Evolutionary conservation across 2,113 vertebrate species (phyloP).

Genomic region (Pelmatolapia mariae): DNA sequence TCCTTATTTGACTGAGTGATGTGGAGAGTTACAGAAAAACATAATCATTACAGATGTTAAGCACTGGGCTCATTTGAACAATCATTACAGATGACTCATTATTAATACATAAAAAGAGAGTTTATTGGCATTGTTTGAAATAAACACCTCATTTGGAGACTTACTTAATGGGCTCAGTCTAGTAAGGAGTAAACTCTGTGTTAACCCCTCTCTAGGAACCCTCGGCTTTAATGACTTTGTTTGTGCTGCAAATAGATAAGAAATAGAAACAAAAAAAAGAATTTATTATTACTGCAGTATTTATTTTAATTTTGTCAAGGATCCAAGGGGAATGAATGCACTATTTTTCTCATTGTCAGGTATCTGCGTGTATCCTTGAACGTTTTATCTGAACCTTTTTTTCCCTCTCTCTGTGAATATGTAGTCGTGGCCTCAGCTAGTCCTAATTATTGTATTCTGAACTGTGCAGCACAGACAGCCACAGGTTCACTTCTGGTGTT

Average conservation of each 20-base stretch:
- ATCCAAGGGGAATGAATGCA: neutral
- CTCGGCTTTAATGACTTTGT: neutral
- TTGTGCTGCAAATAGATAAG: neutral
- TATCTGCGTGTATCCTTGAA: neutral
- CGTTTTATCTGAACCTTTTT: neutral
- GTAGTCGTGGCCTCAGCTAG: neutral
- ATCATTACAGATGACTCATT: neutral
- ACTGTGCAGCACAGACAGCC: conserved; percentile 42
- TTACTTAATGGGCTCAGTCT: neutral
- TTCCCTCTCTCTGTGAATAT: conserved; percentile 1
- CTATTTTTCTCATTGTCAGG: neutral
- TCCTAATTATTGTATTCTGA: conserved; percentile 59
- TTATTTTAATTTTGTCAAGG: neutral
- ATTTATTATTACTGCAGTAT: neutral
- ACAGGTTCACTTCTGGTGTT: conserved; percentile 63
- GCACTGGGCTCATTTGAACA: neutral
- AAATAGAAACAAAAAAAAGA: neutral
- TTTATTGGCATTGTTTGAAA: neutral
- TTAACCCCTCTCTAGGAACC: neutral
- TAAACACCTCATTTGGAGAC: neutral
- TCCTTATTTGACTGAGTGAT: neutral
- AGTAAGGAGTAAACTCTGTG: neutral
- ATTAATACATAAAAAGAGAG: neutral
- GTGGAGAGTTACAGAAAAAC: neutral
- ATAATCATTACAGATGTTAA: neutral